Base-by-base conservation (phyloP, 2,888 invertebrate species). In the Ecdyonurus torrentis region DNA sequence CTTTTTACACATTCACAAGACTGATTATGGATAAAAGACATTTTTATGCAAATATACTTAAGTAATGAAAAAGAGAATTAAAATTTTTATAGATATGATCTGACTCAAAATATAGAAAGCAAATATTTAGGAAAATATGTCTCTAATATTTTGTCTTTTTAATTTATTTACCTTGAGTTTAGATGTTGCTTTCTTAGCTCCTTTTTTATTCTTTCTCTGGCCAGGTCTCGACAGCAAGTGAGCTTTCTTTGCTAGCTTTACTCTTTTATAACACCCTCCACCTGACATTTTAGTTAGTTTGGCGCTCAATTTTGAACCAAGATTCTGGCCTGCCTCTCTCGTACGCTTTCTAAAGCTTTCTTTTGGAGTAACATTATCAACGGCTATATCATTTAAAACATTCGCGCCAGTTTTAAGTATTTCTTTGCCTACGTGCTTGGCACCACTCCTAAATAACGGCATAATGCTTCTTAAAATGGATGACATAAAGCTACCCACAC, bases 401-500 rank as follows among this genome's bases (percentile, higher is more conserved):
- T 64, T 64, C 1, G 23, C 10, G 1, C 64, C 63, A 7, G 60
- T 20, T 3, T 58, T 25, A 2, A 65, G 18, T 1, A 59, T 61
- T n/a, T 64, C 63, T 22, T 64, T 59, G 15, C 66, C 65, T 5
- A 66, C 53, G 1, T 63, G 61, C 1, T 59, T 10, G 1, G 59
- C 66, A 0, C 66, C 65, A 18, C 61, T 61, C n/a, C 23, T 63
- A 19, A 66, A 22, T 20, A 65, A 24, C 2, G 64, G 65, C 23
- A 64, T 22, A 23, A 64, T 59, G 1, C 23, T 55, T 25, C 52
- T 60, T 2, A 61, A 61, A 5, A 53, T 15, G 1, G 55, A 52
- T 10, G 25, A 25, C 22, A 62, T 19, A 37, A 62, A 62, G 24
- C 58, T 25, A n/a, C 55, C 58, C 20, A 55, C 2, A 24, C 61